phyloP scores from a whole-genome alignment of 2,797 vertebrate species.

The Poecilia wingei region DNA sequence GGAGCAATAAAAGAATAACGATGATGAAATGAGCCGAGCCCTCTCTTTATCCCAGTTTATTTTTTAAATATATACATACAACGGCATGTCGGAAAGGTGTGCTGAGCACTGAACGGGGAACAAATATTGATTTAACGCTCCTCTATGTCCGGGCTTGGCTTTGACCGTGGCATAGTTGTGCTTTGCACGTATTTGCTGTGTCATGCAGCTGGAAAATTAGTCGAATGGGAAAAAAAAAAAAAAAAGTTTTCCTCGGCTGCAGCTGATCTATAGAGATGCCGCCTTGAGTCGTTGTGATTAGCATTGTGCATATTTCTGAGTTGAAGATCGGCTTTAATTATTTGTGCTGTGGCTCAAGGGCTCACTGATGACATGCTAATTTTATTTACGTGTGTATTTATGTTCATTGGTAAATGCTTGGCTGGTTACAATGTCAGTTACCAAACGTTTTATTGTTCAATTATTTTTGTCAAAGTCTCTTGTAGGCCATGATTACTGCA shows the following conservation, averaged over 20 bases:
- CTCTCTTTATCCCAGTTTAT: constrained; percentile 34
- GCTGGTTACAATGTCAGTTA: constrained; percentile 79
- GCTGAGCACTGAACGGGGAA: constrained; percentile 39
- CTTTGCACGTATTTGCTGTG: constrained; percentile 22
- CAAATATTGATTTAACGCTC: constrained; percentile 71
- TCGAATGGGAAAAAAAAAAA: constrained; percentile 27
- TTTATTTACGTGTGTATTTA: constrained; percentile 71
- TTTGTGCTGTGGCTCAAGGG: constrained; percentile 56
- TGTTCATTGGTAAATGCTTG: constrained; percentile 76
- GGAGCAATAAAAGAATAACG: constrained; percentile 18
- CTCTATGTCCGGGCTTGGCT: constrained; percentile 42
- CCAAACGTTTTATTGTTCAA: constrained; percentile 46
- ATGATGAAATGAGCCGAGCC: constrained; percentile 7
- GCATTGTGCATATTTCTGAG: constrained; percentile 25
- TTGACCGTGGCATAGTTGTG: constrained; percentile 12
- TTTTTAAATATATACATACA: too few relatives aligned
- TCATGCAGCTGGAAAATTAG: constrained; percentile 7
- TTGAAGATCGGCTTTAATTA: constrained; percentile 28
- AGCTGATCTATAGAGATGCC: constrained; percentile 39
- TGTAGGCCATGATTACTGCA: constrained; percentile 50
- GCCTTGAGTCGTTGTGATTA: constrained; percentile 29
- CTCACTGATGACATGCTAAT: constrained; percentile 35
- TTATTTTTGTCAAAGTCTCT: constrained; percentile 63
- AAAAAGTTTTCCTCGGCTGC: constrained; percentile 19
- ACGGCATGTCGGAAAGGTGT: constrained; percentile 47